Evolutionary conservation across 2,113 vertebrate species (phyloP).

Genomic region (Ammospiza caudacuta): DNA sequence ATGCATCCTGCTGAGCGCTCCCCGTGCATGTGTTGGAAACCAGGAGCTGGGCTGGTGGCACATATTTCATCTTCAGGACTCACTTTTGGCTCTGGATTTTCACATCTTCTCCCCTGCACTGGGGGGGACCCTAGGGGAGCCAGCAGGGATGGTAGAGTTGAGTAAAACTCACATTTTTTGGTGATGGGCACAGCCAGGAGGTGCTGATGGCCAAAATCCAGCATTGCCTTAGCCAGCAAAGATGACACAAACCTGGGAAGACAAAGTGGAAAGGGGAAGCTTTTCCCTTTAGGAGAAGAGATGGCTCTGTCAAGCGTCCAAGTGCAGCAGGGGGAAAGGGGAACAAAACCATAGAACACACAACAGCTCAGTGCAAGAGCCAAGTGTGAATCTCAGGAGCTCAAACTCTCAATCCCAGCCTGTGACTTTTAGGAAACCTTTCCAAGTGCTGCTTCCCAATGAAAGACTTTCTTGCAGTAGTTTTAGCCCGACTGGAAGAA

Average conservation of each 20-base stretch:
- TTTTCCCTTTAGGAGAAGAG: neutral
- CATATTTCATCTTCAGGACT: fast-evolving
- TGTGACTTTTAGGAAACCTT: neutral
- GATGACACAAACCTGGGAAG: fast-evolving
- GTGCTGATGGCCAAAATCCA: neutral
- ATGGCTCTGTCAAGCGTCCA: neutral
- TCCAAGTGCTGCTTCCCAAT: neutral
- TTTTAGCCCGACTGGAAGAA: neutral
- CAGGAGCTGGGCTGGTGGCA: neutral
- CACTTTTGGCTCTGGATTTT: neutral
- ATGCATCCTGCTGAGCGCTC: neutral
- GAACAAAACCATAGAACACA: neutral
- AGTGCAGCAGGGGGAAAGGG: neutral
- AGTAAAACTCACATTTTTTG: neutral
- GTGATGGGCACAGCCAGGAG: fast-evolving
- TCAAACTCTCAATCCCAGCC: neutral
- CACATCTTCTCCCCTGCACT: fast-evolving
- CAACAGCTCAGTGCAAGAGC: neutral
- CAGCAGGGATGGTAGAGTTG: neutral
- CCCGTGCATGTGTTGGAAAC: neutral
- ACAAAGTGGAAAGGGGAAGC: neutral
- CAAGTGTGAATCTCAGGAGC: neutral
- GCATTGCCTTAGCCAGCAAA: neutral
- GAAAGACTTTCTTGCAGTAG: neutral
- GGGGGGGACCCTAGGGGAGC: neutral